phyloP scores from a whole-genome alignment of 2,113 vertebrate species.

The Hippolais icterina region DNA sequence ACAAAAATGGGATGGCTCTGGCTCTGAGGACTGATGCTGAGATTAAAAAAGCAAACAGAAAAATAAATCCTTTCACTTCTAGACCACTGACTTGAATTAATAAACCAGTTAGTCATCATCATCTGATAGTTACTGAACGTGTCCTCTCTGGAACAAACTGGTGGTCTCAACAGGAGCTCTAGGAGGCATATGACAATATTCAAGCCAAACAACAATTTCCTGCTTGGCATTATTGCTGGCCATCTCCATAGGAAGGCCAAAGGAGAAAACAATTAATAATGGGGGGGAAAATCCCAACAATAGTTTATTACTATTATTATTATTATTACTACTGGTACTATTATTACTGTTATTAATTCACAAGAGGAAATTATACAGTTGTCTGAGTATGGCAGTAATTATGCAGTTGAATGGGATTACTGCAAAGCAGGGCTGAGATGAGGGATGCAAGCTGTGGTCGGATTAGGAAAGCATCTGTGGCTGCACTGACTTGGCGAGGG shows the following conservation, averaged over 20 bases:
- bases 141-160: not conserved
- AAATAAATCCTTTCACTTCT: slow-evolving; percentile 20
- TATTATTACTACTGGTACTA: not conserved
- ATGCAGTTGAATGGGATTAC: not conserved
- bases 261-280: not conserved
- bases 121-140: not conserved
- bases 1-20: slow-evolving; percentile 14
- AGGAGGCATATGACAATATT: not conserved
- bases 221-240: not conserved
- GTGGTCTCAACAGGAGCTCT: not conserved
- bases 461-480: slow-evolving; percentile 2
- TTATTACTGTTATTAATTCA: not conserved
- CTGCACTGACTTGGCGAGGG: not conserved
- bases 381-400: not conserved
- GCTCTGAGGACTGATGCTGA: not conserved
- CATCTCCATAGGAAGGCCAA: not conserved
- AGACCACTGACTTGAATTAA: not conserved
- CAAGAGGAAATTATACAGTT: not conserved
- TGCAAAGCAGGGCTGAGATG: not conserved
- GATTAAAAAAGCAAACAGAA: slow-evolving; percentile 22
- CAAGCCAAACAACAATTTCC: not conserved
- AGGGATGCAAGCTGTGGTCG: not conserved
- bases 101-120: not conserved
- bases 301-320: not conserved
- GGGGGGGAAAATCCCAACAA: not conserved